A percentile compares a stretch with the other conserved stretches of the same genome.
phyloP scores from a whole-genome alignment of 2,888 invertebrate genomes.

The Ceramica pisi region DNA sequence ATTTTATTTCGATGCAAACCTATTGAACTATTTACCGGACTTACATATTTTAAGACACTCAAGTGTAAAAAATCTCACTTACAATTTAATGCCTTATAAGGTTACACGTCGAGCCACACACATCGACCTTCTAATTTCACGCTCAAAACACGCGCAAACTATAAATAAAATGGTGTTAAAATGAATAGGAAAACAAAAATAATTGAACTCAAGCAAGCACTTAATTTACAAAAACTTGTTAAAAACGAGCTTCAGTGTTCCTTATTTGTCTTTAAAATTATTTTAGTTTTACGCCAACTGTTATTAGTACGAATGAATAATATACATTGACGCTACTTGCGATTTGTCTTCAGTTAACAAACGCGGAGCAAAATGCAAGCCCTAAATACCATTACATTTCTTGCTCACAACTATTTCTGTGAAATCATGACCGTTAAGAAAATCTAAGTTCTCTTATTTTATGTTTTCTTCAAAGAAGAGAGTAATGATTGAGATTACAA shows the following conservation, averaged over 20 bases:
- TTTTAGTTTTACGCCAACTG: background rate
- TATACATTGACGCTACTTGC: background rate
- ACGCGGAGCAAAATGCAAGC: background rate
- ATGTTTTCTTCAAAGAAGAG: background rate
- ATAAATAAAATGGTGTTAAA: conserved; percentile 41
- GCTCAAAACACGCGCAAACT: conserved; percentile 18
- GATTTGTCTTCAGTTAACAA: background rate
- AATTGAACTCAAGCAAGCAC: conserved; percentile 45
- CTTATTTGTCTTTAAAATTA: conserved; percentile 35
- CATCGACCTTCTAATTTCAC: conserved; percentile 46
- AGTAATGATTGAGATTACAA: background rate
- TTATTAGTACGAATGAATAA: background rate
- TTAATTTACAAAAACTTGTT: conserved; percentile 32
- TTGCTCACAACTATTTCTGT: conserved; percentile 19
- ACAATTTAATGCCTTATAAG: conserved; percentile 16
- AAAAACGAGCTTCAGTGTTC: conserved; percentile 32
- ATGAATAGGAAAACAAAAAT: conserved; percentile 40
- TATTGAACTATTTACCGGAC: no score
- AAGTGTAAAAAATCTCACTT: background rate
- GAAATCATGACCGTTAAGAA: conserved; percentile 13
- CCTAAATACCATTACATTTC: background rate
- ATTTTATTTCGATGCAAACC: no score
- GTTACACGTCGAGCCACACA: conserved; percentile 12
- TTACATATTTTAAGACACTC: no score
- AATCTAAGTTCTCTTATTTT: background rate